A percentile compares a stretch with the other conserved stretches of the same genome.
Evolutionary conservation across 2,113 vertebrate genomes (phyloP).

Genomic region (Patagioenas fasciata): DNA sequence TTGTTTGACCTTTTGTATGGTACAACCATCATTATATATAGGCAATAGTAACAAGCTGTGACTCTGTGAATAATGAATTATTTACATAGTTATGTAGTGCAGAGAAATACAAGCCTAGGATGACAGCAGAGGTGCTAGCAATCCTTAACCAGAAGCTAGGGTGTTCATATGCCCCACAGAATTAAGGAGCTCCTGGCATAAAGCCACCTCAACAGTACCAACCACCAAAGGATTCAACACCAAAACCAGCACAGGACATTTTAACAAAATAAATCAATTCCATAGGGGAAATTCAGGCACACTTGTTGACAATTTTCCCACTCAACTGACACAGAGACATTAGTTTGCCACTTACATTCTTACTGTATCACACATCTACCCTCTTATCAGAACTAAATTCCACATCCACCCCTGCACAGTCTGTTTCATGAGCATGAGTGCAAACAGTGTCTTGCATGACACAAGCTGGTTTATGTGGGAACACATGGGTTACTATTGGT

Average conservation of each 20-base stretch:
- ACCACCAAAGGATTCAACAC: background rate
- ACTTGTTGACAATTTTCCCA: constrained; percentile 17
- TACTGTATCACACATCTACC: constrained; percentile 46
- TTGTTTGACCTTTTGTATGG: background rate
- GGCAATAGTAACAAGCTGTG: background rate
- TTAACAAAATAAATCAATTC: background rate
- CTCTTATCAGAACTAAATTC: constrained; percentile 51
- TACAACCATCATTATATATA: background rate
- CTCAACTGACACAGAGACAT: background rate
- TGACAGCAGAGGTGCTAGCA: background rate
- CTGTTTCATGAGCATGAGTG: constrained; percentile 45
- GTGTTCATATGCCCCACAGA: background rate
- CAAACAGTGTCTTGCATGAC: constrained; percentile 54
- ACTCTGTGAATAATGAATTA: background rate
- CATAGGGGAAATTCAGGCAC: background rate
- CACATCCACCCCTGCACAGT: constrained; percentile 59
- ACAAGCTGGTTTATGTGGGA: constrained; percentile 28
- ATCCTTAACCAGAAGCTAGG: background rate
- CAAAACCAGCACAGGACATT: background rate
- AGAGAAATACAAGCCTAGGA: background rate
- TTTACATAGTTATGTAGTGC: rapidly evolving
- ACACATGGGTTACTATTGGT: constrained; percentile 46
- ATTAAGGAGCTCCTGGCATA: background rate
- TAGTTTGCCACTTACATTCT: constrained; percentile 32
- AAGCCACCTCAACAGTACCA: background rate